Evolutionary conservation across 1,140 invertebrate species (phyloP).

Genomic region (Carposina sasakii): DNA sequence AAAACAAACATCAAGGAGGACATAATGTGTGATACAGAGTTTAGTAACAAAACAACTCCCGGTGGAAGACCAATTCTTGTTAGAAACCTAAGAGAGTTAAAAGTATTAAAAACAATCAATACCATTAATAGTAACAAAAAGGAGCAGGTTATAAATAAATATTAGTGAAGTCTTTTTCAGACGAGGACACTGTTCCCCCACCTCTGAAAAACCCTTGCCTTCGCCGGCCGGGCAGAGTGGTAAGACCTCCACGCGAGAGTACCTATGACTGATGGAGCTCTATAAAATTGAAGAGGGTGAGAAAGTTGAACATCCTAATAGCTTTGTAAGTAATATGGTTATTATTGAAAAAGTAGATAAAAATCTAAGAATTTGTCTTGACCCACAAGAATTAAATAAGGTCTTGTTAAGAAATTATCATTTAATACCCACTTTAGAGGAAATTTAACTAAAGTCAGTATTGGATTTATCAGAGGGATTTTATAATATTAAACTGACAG

Average conservation of each 20-base stretch:
- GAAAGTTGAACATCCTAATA: slow-evolving; percentile 21
- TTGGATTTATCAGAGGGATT: no score
- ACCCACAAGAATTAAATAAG: no score
- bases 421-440: no score
- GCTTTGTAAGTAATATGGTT: slow-evolving; percentile 25
- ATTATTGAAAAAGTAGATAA: slow-evolving; percentile 17
- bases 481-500: no score
- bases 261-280: slow-evolving; percentile 12
- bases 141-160: not conserved
- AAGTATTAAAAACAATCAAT: not conserved
- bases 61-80: not conserved
- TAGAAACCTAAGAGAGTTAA: not conserved
- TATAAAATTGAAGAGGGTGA: slow-evolving; percentile 18
- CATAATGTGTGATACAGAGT: no score
- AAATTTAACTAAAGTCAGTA: no score
- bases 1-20: no score
- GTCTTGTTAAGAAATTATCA: no score
- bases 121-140: not conserved
- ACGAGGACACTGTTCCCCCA: slow-evolving; percentile 1
- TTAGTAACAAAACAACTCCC: not conserved
- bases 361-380: no score
- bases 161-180: slow-evolving; percentile 10
- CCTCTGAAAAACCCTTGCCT: not conserved
- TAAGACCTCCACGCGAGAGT: slow-evolving; percentile 18
- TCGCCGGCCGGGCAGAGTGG: not conserved